These are phyloP conservation scores for Numida meleagris DNA, from an alignment of 2,113 vertebrate genomes.

Conservation along the genomic window DNA sequence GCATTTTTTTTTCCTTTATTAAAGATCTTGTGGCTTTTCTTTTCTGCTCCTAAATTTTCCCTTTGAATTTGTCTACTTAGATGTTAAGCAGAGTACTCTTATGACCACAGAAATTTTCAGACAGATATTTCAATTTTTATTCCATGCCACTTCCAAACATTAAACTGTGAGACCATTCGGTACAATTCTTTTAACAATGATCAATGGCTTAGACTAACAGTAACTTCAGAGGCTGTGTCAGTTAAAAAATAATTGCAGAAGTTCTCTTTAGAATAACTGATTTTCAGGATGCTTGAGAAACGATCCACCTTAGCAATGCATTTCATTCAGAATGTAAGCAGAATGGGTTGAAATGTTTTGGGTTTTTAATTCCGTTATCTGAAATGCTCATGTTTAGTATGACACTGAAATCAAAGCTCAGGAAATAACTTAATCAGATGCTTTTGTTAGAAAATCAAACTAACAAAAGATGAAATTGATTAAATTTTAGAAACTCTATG, in stretches of 20 bases:
- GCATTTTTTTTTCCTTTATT: not conserved
- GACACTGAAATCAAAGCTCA: not conserved
- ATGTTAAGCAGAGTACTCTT: not conserved
- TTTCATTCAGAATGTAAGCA: not conserved
- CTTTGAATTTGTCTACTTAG: not conserved
- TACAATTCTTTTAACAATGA: not conserved
- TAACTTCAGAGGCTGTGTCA: not conserved
- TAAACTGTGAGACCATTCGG: not conserved
- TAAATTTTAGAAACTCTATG: slow-evolving; percentile 36
- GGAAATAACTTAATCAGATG: slow-evolving; percentile 45
- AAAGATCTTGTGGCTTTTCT: not conserved
- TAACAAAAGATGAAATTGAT: slow-evolving; percentile 45
- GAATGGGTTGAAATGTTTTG: not conserved
- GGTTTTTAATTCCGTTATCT: not conserved
- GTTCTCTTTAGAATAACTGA: not conserved
- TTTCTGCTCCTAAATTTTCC: not conserved
- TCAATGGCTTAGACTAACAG: not conserved
- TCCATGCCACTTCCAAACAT: not conserved
- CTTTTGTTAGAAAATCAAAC: slow-evolving; percentile 43
- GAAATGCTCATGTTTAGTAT: not conserved
- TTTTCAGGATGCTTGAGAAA: not conserved
- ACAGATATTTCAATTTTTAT: not conserved
- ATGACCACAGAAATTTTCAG: not conserved
- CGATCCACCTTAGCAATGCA: not conserved
- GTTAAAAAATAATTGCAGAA: not conserved